Base-by-base conservation (phyloP, 1,140 invertebrate genomes). In the Scaptomyza montana region DNA sequence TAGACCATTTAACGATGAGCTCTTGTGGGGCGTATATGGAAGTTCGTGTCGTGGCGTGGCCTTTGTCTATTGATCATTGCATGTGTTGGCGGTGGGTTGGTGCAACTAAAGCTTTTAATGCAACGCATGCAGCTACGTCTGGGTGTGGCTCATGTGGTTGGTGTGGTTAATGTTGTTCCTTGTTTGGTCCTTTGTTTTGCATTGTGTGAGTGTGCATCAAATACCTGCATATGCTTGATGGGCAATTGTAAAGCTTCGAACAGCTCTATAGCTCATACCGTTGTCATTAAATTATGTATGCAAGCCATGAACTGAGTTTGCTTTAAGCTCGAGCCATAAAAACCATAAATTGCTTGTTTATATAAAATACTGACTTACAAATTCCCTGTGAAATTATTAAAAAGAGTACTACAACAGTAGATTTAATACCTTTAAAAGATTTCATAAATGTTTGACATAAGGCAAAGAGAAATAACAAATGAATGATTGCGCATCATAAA, bases 91-190 rank as follows among this genome's bases (percentile, higher is more conserved):
- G 36, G 10, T 30, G 39, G 41, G 47, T 54, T 41, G 33, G 21
- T 45, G 63, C 55, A 67, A 36, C 56, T 46, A 61, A 68, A 61
- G 64, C 70, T 61, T 55, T 73, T 67, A 72, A 72, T 72, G 63
- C 69, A 66, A 39, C 49, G 47, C 69, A 54, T 61, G 39, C 50
- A 57, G 36, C 51, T 61, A 10, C 19, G 4, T 36, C 33, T 28
- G n/a, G 43, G 56, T 61, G 49, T n/a, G 70, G 41, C 30, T 25
- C 33, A 9, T 36, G 49, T 46, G 56, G 25, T 19, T 28, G 9
- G 6, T 21, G 9, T 9, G 16, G 47, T 51, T 9, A 47, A 8
- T 41, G n/a, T 0, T 36, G 8, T 36, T 6, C 7, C 7, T 36
- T 8, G 16, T 16, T 8, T 36, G 30, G 12, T 16, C 7, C 41